phyloP scores from a whole-genome alignment of 2,888 invertebrate genomes.

The Cotesia congregata region DNA sequence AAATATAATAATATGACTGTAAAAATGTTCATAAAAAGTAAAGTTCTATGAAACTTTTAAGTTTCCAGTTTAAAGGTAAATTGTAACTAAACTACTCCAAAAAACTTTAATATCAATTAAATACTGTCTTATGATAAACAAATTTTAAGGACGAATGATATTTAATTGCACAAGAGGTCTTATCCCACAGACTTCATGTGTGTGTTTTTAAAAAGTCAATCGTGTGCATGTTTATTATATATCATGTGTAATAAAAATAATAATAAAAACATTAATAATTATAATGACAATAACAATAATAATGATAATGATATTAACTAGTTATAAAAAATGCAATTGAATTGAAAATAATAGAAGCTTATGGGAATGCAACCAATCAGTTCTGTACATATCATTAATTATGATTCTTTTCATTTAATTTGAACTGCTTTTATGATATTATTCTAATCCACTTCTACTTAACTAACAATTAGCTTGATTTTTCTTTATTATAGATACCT shows the following conservation, averaged over 20 bases:
- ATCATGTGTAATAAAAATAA: too few relatives aligned
- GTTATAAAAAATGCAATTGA: neutral
- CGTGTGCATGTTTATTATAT: neutral
- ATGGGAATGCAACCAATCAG: conserved; percentile 7
- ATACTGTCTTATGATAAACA: conserved; percentile 1
- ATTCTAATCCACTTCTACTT: conserved; percentile 19
- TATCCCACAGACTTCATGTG: conserved; percentile 16
- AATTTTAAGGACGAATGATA: neutral
- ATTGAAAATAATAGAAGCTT: neutral
- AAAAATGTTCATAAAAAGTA: too few relatives aligned
- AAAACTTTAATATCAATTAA: too few relatives aligned
- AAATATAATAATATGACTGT: too few relatives aligned
- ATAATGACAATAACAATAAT: neutral
- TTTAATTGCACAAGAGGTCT: conserved; percentile 28
- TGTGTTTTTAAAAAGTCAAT: conserved; percentile 18
- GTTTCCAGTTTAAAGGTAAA: too few relatives aligned
- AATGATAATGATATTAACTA: neutral
- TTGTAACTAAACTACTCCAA: too few relatives aligned
- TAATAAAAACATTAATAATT: too few relatives aligned
- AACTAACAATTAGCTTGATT: conserved; percentile 32
- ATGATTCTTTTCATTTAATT: conserved; percentile 7
- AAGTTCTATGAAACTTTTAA: too few relatives aligned
- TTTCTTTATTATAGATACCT: conserved; percentile 1
- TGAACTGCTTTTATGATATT: conserved; percentile 27
- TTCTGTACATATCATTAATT: conserved; percentile 19